A percentile compares a stretch with the other conserved stretches of the same genome.
These are phyloP conservation scores for Acanthornis magna DNA, from an alignment of 2,797 vertebrate genomes.

Conservation along the genomic window DNA sequence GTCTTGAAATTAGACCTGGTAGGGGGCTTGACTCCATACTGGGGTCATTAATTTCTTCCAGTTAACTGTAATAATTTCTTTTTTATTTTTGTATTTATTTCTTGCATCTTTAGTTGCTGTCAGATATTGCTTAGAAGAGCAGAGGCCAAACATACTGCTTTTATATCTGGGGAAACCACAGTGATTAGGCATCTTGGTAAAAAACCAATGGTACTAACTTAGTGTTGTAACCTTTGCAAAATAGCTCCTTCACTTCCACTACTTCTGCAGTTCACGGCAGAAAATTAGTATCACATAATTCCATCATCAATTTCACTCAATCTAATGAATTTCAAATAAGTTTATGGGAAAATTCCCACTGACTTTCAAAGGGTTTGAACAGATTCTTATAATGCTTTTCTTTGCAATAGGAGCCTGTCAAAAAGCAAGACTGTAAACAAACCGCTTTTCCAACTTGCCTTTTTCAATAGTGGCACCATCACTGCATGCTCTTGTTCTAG, in stretches of 20 bases:
- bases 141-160: neutral
- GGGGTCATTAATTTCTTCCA: neutral
- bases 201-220: neutral
- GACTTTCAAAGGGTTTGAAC: neutral
- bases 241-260: neutral
- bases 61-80: neutral
- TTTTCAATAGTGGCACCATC: neutral
- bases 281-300: neutral
- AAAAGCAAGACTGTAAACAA: neutral
- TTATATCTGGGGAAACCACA: neutral
- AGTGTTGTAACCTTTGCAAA: neutral
- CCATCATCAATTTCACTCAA: neutral
- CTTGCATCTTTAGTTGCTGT: neutral
- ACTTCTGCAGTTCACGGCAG: neutral
- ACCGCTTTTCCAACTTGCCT: neutral
- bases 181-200: neutral
- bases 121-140: neutral
- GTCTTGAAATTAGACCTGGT: neutral
- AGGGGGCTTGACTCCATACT: neutral
- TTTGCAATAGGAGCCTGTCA: neutral
- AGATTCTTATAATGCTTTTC: neutral
- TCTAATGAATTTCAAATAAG: neutral
- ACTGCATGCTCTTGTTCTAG: neutral
- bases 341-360: neutral
- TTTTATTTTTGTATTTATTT: neutral